Base-by-base conservation (phyloP, 2,113 vertebrate species). In the Sisor rabdophorus region DNA sequence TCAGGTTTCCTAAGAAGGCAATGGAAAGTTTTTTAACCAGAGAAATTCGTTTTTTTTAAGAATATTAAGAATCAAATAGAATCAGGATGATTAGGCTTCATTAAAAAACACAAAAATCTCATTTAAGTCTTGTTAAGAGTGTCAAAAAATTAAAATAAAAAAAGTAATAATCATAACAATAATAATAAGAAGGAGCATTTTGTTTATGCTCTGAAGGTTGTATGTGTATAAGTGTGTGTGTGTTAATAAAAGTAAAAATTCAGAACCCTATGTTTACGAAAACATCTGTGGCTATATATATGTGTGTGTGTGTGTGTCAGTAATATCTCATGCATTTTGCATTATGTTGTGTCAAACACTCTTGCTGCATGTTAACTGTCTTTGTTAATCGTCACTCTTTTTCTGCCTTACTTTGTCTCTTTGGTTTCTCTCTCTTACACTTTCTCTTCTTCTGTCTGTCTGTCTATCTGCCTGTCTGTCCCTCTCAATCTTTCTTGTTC, bases 201-300 rank as follows among this genome's bases (percentile, higher is more conserved):
- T 4, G 19, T 20, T 3, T 0, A 1, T 28, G 30, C 11, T 9
- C 19, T 15, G 10, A 4, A 22, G 12, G 40, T 32, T 44, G 36
- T 47, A 15, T 30, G 58, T 60, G 58, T 44, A 19, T 44, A 32
- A 32, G 40, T 40, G 60, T 64, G 32, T 40, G 60, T 64, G 61
- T 64, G 30, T 24, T 28, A 22, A 44, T 48, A 67, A 67, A 48
- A 48, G 24, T n/a, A 22, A 40, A 67, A 67, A 26, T 40, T 40
- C 64, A 67, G 44, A 67, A 48, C 44, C 64, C 8, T 67, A 67
- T 10, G 22, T 48, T 48, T 48, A 48, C 13, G 10, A 22, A 48
- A 67, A 67, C 64, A 67, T 67, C 64, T 50, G 64, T 48, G 64
- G 64, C 64, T 50, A 44, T 63, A 28, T 32, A 28, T 36, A 28